phyloP scores from a whole-genome alignment of 2,113 vertebrate genomes.

The Holacanthus passer region DNA sequence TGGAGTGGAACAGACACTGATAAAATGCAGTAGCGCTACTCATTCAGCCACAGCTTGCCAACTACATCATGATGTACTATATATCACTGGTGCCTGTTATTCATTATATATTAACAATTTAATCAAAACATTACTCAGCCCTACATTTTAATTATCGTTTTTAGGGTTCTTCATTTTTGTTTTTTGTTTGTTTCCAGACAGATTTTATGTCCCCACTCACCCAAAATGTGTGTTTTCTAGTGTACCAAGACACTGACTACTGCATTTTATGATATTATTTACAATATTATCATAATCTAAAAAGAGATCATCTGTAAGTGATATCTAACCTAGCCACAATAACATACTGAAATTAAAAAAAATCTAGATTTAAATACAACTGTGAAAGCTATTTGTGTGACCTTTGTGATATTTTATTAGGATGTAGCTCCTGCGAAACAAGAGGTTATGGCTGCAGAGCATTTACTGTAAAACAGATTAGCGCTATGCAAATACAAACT shows the following conservation, averaged over 20 bases:
- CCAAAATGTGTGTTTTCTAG: neutral
- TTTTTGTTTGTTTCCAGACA: neutral
- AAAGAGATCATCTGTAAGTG: neutral
- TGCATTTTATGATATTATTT: neutral
- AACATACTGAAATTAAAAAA: slow-evolving; percentile 4
- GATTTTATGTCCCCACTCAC: neutral
- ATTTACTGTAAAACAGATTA: slow-evolving; percentile 72
- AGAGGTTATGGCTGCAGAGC: slow-evolving; percentile 48
- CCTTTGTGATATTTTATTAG: slow-evolving; percentile 52
- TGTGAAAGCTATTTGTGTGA: slow-evolving; percentile 51
- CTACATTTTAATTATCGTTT: neutral
- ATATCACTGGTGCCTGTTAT: neutral
- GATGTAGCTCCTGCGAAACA: slow-evolving; percentile 38
- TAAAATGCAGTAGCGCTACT: neutral
- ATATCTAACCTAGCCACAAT: neutral
- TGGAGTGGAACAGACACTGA: neutral
- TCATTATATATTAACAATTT: neutral
- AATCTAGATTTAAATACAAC: slow-evolving; percentile 32
- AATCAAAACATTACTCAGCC: neutral
- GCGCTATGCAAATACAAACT: slow-evolving; percentile 50
- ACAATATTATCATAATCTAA: neutral
- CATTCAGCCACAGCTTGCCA: neutral
- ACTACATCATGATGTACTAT: neutral
- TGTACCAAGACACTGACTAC: neutral
- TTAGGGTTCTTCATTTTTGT: neutral